Conservation (phyloP, 2,113 vertebrate genomes). For the Alces alces region DNA sequence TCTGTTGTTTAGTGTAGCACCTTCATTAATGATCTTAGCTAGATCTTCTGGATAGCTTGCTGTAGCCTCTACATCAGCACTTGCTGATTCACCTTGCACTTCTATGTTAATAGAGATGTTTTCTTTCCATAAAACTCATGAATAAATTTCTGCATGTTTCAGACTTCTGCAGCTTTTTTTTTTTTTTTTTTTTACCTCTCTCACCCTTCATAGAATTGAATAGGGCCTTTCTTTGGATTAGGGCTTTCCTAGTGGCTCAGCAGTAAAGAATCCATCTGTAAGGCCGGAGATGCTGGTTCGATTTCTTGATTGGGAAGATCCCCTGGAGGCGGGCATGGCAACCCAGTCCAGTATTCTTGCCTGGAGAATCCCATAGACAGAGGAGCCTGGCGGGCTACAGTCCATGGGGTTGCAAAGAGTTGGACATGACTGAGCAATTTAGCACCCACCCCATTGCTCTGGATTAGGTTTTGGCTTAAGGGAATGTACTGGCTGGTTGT, state of each 20-base stretch:
- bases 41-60: background rate
- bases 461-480: background rate
- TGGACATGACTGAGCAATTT: background rate
- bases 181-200: background rate
- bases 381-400: background rate
- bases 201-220: background rate
- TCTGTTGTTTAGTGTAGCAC: background rate
- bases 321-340: background rate
- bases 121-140: background rate
- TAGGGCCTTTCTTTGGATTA: background rate
- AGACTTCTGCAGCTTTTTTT: background rate
- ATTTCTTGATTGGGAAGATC: background rate
- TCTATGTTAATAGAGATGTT: background rate
- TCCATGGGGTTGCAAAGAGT: background rate
- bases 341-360: background rate
- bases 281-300: accelerated
- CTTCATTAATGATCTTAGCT: background rate
- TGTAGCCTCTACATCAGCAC: background rate
- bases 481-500: background rate
- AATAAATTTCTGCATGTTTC: background rate
- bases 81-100: background rate
- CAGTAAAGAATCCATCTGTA: background rate
- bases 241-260: background rate
- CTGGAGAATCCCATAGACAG: background rate
- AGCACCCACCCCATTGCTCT: background rate